These are phyloP conservation scores for Helleia helle DNA, from an alignment of 2,888 invertebrate species.

Conservation along the genomic window DNA sequence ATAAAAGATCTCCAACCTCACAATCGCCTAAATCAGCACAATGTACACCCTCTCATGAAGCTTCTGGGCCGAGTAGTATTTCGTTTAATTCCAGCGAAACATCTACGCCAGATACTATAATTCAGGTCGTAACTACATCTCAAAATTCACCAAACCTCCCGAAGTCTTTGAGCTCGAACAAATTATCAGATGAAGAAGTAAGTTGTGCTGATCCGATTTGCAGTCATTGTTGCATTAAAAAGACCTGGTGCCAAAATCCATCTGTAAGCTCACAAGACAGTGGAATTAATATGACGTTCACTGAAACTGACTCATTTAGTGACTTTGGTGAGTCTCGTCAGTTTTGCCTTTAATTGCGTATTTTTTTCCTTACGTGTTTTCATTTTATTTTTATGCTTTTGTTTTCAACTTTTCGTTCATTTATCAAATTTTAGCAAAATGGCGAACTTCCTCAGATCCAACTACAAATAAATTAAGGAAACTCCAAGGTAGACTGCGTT, in stretches of 20 bases:
- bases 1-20: slow-evolving; percentile 41
- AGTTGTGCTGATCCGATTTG: slow-evolving; percentile 55
- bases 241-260: slow-evolving; percentile 78
- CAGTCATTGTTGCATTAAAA: slow-evolving; percentile 66
- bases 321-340: slow-evolving; percentile 49
- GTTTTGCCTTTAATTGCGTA: neutral
- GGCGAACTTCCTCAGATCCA: slow-evolving; percentile 53
- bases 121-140: slow-evolving; percentile 56
- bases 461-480: slow-evolving; percentile 50
- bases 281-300: slow-evolving; percentile 83
- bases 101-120: slow-evolving; percentile 67
- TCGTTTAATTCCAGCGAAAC: slow-evolving; percentile 71
- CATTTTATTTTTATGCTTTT: neutral
- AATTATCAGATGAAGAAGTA: slow-evolving; percentile 74
- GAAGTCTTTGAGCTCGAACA: slow-evolving; percentile 71
- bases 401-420: neutral
- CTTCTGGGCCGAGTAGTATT: slow-evolving; percentile 58
- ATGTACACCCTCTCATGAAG: slow-evolving; percentile 56
- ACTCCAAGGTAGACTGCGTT: slow-evolving; percentile 46
- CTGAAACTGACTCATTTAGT: slow-evolving; percentile 77
- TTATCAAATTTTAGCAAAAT: slow-evolving; percentile 40
- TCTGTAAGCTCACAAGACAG: slow-evolving; percentile 85
- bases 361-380: neutral
- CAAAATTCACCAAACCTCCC: slow-evolving; percentile 56
- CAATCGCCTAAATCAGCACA: slow-evolving; percentile 60